Conservation (phyloP, 2,888 invertebrate species). For the Drosophila formosana region DNA sequence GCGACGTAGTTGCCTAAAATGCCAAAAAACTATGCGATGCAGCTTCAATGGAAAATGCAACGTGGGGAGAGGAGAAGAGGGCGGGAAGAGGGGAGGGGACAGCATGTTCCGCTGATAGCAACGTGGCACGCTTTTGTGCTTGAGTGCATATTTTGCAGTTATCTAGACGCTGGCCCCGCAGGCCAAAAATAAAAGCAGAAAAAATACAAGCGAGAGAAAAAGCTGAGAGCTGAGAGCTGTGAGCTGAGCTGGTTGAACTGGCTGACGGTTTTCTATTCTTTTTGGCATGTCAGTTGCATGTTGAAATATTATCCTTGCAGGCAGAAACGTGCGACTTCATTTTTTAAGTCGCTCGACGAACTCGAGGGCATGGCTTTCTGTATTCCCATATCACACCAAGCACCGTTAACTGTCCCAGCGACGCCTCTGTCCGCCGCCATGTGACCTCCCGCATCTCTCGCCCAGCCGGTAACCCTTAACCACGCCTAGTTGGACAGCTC, state of each 20-base stretch:
- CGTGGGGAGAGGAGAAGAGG: neutral
- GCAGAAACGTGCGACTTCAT: constrained; percentile 82
- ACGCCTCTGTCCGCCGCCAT: neutral
- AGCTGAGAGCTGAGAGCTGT: constrained; percentile 15
- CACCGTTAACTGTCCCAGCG: constrained; percentile 51
- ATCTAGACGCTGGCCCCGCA: constrained; percentile 61
- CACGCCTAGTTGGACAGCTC: constrained; percentile 32
- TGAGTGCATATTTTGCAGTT: constrained; percentile 79
- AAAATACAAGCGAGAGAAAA: constrained; percentile 12
- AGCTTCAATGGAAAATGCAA: neutral
- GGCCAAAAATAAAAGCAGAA: constrained; percentile 12
- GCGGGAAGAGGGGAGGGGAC: neutral
- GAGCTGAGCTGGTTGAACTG: constrained; percentile 25
- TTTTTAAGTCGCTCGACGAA: constrained; percentile 45
- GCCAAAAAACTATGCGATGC: constrained; percentile 38
- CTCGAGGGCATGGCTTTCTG: constrained; percentile 66
- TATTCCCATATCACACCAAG: constrained; percentile 62
- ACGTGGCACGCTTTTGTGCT: constrained; percentile 78
- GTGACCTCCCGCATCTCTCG: neutral
- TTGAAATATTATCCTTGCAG: constrained; percentile 83
- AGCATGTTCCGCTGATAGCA: constrained; percentile 63
- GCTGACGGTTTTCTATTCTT: constrained; percentile 42
- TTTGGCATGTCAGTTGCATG: constrained; percentile 76
- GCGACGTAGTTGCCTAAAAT: constrained; percentile 63
- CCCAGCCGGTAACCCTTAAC: constrained; percentile 14